phyloP scores from a whole-genome alignment of 2,797 vertebrate species.

The Microctenopoma lineatum region DNA sequence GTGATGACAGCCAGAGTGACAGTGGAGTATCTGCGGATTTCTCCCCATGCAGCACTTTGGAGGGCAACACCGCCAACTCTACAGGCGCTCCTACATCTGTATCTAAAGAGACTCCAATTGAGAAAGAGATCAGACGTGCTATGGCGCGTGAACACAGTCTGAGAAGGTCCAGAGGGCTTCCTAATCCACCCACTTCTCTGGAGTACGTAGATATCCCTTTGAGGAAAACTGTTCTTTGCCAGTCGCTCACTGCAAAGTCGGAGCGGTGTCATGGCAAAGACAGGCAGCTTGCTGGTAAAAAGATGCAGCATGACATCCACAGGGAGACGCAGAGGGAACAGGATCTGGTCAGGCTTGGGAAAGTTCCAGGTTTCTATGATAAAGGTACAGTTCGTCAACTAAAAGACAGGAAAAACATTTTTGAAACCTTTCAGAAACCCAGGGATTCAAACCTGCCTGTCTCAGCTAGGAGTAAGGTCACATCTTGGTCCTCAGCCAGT shows the following conservation, averaged over 20 bases:
- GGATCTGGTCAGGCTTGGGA: slow-evolving; percentile 84
- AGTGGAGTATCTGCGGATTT: slow-evolving; percentile 83
- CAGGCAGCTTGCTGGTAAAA: slow-evolving; percentile 87
- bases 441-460: slow-evolving; percentile 34
- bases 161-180: slow-evolving; percentile 88
- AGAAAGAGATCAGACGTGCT: slow-evolving; percentile 90
- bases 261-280: slow-evolving; percentile 80
- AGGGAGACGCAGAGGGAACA: slow-evolving; percentile 85
- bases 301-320: slow-evolving; percentile 89
- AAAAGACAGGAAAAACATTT: slow-evolving; percentile 85
- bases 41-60: slow-evolving; percentile 73
- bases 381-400: slow-evolving; percentile 82
- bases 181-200: slow-evolving; percentile 51
- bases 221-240: slow-evolving; percentile 76
- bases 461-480: slow-evolving; percentile 34
- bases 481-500: slow-evolving; percentile 49
- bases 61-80: slow-evolving; percentile 34
- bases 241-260: slow-evolving; percentile 38
- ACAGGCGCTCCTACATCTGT: slow-evolving; percentile 16
- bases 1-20: slow-evolving; percentile 83
- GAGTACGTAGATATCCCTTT: slow-evolving; percentile 90
- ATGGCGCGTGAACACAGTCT: slow-evolving; percentile 90
- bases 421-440: slow-evolving; percentile 83
- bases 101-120: slow-evolving; percentile 90
- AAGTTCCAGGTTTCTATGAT: slow-evolving; percentile 82